Conservation (phyloP, 1,140 invertebrate genomes). For the Zaprionus ghesquierei region DNA sequence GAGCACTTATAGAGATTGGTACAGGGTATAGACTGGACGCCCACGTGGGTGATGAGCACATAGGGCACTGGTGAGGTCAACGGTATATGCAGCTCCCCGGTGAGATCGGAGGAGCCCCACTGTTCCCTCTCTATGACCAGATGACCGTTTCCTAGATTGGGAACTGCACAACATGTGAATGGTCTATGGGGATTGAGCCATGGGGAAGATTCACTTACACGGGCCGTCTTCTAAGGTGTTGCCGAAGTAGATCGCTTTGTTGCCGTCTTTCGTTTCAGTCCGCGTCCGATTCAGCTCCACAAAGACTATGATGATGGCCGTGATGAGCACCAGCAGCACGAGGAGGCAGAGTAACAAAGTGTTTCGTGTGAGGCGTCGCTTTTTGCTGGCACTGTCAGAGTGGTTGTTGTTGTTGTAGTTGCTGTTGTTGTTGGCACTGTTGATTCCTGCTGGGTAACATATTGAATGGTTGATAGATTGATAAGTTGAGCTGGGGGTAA, state of each 20-base stretch:
- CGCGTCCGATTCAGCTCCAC: slow-evolving; percentile 45
- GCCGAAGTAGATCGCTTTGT: slow-evolving; percentile 58
- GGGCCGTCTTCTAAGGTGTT: slow-evolving; percentile 73
- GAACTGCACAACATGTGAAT: slow-evolving; percentile 72
- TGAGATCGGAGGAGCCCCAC: slow-evolving; percentile 83
- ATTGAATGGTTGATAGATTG: not conserved
- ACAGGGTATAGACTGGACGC: slow-evolving; percentile 61
- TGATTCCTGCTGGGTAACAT: slow-evolving; percentile 53
- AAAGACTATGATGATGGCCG: slow-evolving; percentile 54
- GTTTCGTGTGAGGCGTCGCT: slow-evolving; percentile 53
- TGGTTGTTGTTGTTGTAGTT: slow-evolving; percentile 19
- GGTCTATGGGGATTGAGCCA: slow-evolving; percentile 28
- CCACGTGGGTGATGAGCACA: slow-evolving; percentile 83
- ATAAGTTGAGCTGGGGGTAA: not conserved
- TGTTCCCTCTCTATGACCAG: slow-evolving; percentile 81
- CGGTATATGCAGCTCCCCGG: slow-evolving; percentile 36
- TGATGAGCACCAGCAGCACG: slow-evolving; percentile 57
- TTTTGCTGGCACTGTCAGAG: slow-evolving; percentile 34
- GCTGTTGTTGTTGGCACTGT: slow-evolving; percentile 33
- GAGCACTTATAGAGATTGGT: slow-evolving; percentile 75
- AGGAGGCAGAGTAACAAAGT: slow-evolving; percentile 56
- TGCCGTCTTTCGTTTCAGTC: not conserved
- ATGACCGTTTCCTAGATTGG: slow-evolving; percentile 82
- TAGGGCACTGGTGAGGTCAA: slow-evolving; percentile 74
- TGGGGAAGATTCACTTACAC: slow-evolving; percentile 62